Base-by-base conservation (phyloP, 2,888 invertebrate species). In the Agrotis ipsilon region DNA sequence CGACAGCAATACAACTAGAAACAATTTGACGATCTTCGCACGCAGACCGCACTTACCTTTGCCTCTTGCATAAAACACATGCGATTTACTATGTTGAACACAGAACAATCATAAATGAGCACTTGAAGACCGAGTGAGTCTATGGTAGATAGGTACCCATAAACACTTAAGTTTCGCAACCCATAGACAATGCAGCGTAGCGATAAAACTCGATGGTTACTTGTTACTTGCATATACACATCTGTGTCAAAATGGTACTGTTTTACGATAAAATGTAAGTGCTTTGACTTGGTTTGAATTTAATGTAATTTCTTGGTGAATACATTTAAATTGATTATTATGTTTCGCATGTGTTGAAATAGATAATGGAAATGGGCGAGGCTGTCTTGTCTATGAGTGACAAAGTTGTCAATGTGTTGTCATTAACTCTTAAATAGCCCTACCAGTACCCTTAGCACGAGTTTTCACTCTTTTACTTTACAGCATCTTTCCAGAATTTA, bases 91-190 rank as follows among this genome's bases (percentile, higher is more conserved):
- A 55, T 63, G 67, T 72, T 77, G 49, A 72, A 77, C 66, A 64
- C 39, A 55, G 59, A 49, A 61, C 78, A 76, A 51, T 75, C 52
- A 62, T 55, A 49, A 24, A 16, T 65, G 64, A 64, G 60, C 49
- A 60, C 58, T 59, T 65, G 64, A 64, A 55, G 46, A 60, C 58
- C 55, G 9, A 64, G 62, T 76, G n/a, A 14, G 55, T 55, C 55
- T 55, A 55, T 55, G 55, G 55, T 55, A 11, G 39, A 11, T 9
- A 39, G 39, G 39, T 39, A 70, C 68, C 54, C 74, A 46, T 74
- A 78, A 82, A 78, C 74, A 74, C 69, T 82, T 82, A 73, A 45
- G 61, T 83, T 75, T 80, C 72, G 78, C 75, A 86, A 86, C 54
- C 39, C 68, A 67, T 68, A 82, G 78, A 86, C 87, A 85, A 85